These are phyloP conservation scores for Leptinotarsa defecta DNA, from an alignment of 1,140 invertebrate species.

Conservation along the genomic window DNA sequence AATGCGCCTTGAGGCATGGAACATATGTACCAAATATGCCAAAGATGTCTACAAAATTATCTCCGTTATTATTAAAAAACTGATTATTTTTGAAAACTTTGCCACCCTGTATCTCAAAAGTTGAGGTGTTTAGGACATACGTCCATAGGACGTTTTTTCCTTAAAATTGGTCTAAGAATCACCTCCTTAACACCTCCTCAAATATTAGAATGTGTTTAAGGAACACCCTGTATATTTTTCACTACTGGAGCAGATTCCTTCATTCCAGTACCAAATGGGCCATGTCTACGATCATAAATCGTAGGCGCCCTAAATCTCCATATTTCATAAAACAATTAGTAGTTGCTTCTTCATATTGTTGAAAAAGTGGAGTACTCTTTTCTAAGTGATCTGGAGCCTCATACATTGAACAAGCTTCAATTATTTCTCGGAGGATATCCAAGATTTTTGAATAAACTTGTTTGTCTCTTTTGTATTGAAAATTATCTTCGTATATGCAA, in stretches of 20 bases:
- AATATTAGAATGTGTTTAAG: too few species aligned
- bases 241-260: constrained; percentile 10
- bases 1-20: too few species aligned
- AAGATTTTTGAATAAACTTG: constrained; percentile 87
- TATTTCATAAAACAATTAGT: constrained; percentile 95
- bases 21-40: too few species aligned
- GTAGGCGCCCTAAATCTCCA: constrained; percentile 89
- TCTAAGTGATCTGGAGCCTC: constrained; percentile 71
- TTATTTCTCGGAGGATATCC: constrained; percentile 78
- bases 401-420: constrained; percentile 82
- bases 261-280: constrained; percentile 65
- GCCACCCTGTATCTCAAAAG: too few species aligned
- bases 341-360: constrained; percentile 76
- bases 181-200: too few species aligned
- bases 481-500: constrained; percentile 89
- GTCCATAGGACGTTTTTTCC: too few species aligned
- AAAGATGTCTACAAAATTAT: too few species aligned
- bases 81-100: too few species aligned
- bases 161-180: too few species aligned
- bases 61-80: too few species aligned
- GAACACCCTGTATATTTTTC: too few species aligned
- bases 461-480: constrained; percentile 88
- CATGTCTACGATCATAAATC: constrained; percentile 94
- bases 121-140: too few species aligned
- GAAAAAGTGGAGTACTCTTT: constrained; percentile 70